Evolutionary conservation across 2,797 vertebrate species (phyloP), one percentile per base, ranked within the genome.

Genomic region (Crocodylus rhombifer): DNA sequence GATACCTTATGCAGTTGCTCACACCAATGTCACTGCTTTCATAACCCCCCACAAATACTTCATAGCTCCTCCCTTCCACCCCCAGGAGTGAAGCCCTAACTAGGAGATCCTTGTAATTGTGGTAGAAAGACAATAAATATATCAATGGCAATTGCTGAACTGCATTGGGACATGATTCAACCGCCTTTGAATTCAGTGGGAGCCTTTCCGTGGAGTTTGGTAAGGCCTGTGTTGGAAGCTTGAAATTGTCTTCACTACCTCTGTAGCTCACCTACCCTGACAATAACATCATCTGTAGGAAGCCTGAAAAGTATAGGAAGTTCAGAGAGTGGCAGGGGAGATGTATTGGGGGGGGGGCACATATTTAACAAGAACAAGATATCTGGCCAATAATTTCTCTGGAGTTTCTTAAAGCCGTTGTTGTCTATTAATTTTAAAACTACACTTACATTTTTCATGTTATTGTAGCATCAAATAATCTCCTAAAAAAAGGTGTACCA

Each of bases 391-490:
- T 93, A 76, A 86, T 83, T 89, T 89, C 91, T 77, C 62, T 1
- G 1, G 88, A 82, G 79, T n/a, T 80, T 86, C 84, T 90, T 90
- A 81, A 95, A 88, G 74, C 71, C 1, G 0, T 63, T 88, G 77
- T 3, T 90, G 64, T 94, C 94, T 61, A 58, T 62, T 87, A 13
- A 10, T 58, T 96, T 92, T 73, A 90, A 93, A 95, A 91, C 88
- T 92, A 94, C 80, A 81, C 71, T 89, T 71, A 88, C 63, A 58
- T 71, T 90, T 96, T 42, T 84, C 86, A 81, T 89, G 88, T 96
- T 94, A 83, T 28, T 69, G 89, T 88, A 77, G 87, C 92, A 96
- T 94, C 89, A 91, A 85, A 94, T 80, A 23, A 91, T 82, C 86
- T 89, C 81, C 88, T 92, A 92, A 88, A 96, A 88, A 21, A 42